These are phyloP conservation scores for Schrankia costaestrigalis DNA, from an alignment of 2,888 invertebrate genomes.

Conservation along the genomic window DNA sequence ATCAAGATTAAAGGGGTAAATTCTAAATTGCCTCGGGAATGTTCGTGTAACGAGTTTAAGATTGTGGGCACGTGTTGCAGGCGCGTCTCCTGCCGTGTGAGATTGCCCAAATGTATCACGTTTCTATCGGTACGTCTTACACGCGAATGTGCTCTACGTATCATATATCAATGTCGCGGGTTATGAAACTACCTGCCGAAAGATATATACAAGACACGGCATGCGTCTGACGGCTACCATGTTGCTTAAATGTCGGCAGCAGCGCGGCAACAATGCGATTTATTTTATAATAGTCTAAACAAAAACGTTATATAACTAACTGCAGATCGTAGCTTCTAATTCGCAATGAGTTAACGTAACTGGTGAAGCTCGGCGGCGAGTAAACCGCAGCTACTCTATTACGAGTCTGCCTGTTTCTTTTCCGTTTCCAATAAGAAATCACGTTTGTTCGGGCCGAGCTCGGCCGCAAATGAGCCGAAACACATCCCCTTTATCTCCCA, in stretches of 20 bases:
- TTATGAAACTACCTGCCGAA: slow-evolving; percentile 64
- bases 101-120: slow-evolving; percentile 61
- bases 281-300: too few relatives aligned
- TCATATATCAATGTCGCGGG: slow-evolving; percentile 67
- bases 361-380: slow-evolving; percentile 33
- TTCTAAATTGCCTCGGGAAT: slow-evolving; percentile 64
- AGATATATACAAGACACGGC: slow-evolving; percentile 58
- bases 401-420: slow-evolving; percentile 52
- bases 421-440: slow-evolving; percentile 69
- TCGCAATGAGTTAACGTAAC: not conserved
- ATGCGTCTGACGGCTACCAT: slow-evolving; percentile 36
- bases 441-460: slow-evolving; percentile 65
- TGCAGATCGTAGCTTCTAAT: slow-evolving; percentile 6
- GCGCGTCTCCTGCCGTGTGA: slow-evolving; percentile 45
- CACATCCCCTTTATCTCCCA: slow-evolving; percentile 73
- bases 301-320: slow-evolving; percentile 19
- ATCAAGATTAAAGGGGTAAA: slow-evolving; percentile 61
- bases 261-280: too few relatives aligned
- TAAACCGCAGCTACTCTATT: slow-evolving; percentile 54
- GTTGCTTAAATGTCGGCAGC: slow-evolving; percentile 24
- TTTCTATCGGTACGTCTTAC: slow-evolving; percentile 39
- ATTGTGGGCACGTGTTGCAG: slow-evolving; percentile 67
- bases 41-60: slow-evolving; percentile 69
- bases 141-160: slow-evolving; percentile 36
- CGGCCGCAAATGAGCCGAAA: slow-evolving; percentile 75